These are phyloP conservation scores for Brachystomella parvula DNA, from an alignment of 1,140 invertebrate species.

Conservation along the genomic window DNA sequence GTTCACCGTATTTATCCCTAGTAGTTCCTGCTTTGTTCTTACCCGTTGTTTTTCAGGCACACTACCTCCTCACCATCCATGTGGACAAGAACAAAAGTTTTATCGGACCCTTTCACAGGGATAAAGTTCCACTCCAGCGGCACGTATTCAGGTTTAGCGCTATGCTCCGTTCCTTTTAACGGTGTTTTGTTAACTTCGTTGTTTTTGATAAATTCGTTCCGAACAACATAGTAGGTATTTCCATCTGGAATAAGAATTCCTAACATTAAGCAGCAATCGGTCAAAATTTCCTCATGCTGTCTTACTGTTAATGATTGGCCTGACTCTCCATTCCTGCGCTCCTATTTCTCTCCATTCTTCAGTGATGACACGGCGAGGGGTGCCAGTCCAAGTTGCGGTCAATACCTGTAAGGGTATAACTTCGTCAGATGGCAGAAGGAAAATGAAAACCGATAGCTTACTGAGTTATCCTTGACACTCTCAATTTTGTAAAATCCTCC, in stretches of 20 bases:
- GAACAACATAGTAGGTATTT: background rate
- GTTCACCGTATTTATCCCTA: background rate
- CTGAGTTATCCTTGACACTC: background rate
- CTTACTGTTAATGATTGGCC: background rate
- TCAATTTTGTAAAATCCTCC: slow-evolving; percentile 1
- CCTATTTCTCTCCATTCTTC: background rate
- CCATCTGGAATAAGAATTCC: background rate
- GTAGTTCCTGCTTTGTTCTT: no score
- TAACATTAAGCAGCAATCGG: background rate
- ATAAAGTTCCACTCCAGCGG: background rate
- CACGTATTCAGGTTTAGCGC: background rate
- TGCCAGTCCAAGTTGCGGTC: background rate
- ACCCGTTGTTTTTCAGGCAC: background rate
- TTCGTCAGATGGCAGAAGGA: background rate
- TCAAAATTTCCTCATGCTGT: background rate
- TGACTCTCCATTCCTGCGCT: background rate
- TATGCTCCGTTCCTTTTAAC: background rate
- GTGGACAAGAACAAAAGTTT: background rate
- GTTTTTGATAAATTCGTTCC: background rate
- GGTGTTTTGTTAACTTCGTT: background rate
- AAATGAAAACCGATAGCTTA: background rate
- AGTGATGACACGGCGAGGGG: background rate
- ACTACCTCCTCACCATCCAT: no score
- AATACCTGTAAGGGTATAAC: background rate
- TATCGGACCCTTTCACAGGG: background rate